Conservation (phyloP, 1,140 invertebrate species). For the Drosophila kanapiae region DNA sequence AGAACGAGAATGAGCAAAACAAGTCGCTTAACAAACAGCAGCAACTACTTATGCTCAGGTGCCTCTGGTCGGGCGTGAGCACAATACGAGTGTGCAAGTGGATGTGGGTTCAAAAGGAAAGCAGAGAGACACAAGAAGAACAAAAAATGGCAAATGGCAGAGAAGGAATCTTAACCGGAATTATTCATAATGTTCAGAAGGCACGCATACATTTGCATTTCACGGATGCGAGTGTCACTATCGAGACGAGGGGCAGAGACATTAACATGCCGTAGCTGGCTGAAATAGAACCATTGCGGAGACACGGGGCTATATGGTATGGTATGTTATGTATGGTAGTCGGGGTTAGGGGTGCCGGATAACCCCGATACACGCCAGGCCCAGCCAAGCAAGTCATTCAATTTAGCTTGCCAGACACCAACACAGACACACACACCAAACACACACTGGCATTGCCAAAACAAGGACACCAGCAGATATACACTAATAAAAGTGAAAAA, state of each 20-base stretch:
- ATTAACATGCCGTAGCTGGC: slow-evolving; percentile 48
- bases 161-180: slow-evolving; percentile 78
- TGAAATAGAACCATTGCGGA: slow-evolving; percentile 48
- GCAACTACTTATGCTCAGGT: slow-evolving; percentile 78
- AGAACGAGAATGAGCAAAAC: slow-evolving; percentile 49
- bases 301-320: slow-evolving; percentile 15
- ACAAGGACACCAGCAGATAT: slow-evolving; percentile 38
- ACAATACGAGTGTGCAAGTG: slow-evolving; percentile 53
- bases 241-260: slow-evolving; percentile 54
- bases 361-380: slow-evolving; percentile 27
- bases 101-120: slow-evolving; percentile 1
- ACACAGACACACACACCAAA: neutral
- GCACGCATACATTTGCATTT: slow-evolving; percentile 82
- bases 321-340: slow-evolving; percentile 3
- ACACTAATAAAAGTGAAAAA: slow-evolving; percentile 78
- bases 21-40: slow-evolving; percentile 69
- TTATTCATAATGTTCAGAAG: slow-evolving; percentile 83
- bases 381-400: slow-evolving; percentile 75
- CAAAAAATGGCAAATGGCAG: slow-evolving; percentile 67
- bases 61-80: slow-evolving; percentile 21
- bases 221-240: slow-evolving; percentile 80
- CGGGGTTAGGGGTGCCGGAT: neutral
- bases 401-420: slow-evolving; percentile 53
- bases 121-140: neutral
- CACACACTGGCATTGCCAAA: slow-evolving; percentile 10